Evolutionary conservation across 1,140 invertebrate species (phyloP).

Genomic region (Plectus sambesii): DNA sequence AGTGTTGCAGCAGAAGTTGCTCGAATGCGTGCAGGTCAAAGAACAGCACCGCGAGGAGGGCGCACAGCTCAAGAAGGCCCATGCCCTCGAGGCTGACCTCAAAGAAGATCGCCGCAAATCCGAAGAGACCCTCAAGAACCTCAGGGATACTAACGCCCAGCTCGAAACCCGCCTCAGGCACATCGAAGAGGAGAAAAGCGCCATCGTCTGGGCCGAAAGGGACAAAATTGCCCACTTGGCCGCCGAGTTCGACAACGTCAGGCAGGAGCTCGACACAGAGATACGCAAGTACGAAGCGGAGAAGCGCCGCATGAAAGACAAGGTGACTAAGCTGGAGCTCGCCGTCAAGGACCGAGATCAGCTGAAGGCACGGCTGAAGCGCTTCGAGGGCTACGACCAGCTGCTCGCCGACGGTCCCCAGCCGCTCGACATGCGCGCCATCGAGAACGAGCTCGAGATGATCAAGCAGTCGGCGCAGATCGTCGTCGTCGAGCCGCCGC

Average conservation of each 20-base stretch:
- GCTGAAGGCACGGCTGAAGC: slow-evolving; percentile 12
- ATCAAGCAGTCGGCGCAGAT: too few relatives aligned
- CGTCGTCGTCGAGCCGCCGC: too few relatives aligned
- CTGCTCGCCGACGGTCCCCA: too few relatives aligned
- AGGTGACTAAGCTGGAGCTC: slow-evolving; percentile 24
- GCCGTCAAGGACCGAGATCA: slow-evolving; percentile 22
- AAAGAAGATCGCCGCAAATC: slow-evolving; percentile 1
- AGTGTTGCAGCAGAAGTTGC: slow-evolving; percentile 28
- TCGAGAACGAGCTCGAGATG: too few relatives aligned
- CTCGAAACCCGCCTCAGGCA: not conserved
- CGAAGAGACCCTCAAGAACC: slow-evolving; percentile 12
- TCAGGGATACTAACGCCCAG: slow-evolving; percentile 1
- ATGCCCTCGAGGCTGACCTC: slow-evolving; percentile 4
- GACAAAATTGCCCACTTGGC: slow-evolving; percentile 24
- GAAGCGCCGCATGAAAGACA: slow-evolving; percentile 20
- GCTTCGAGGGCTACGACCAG: too few relatives aligned
- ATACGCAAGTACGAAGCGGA: slow-evolving; percentile 23
- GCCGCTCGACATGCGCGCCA: too few relatives aligned
- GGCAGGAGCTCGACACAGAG: slow-evolving; percentile 25
- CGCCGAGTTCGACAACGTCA: slow-evolving; percentile 24
- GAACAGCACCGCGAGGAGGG: not conserved
- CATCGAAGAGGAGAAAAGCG: slow-evolving; percentile 16
- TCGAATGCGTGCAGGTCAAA: slow-evolving; percentile 4
- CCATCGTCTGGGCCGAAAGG: slow-evolving; percentile 11
- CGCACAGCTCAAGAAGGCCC: not conserved